phyloP scores from a whole-genome alignment of 2,888 invertebrate genomes.

The Ectropis crepuscularia region DNA sequence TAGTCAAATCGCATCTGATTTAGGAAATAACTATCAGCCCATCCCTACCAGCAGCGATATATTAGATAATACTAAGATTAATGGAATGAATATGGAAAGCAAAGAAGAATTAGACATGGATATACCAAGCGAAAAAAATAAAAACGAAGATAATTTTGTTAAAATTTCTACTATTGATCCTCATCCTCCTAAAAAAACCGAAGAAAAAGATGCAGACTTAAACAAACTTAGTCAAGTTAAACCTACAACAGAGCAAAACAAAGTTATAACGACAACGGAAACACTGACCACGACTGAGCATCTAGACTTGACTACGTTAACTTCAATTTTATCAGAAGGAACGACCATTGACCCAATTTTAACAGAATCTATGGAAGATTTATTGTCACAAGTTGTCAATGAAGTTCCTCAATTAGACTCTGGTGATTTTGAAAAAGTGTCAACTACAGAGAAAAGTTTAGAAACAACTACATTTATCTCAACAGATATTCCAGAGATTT shows the following conservation, averaged over 20 bases:
- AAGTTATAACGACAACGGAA: slow-evolving; percentile 39
- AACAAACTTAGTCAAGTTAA: slow-evolving; percentile 26
- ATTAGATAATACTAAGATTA: slow-evolving; percentile 62
- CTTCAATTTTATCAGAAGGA: slow-evolving; percentile 45
- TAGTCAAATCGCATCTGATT: slow-evolving; percentile 80
- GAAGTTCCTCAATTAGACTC: slow-evolving; percentile 55
- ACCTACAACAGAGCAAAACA: background rate
- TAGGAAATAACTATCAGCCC: slow-evolving; percentile 68
- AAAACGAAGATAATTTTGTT: slow-evolving; percentile 62
- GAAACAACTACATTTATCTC: slow-evolving; percentile 40
- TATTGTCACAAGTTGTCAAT: slow-evolving; percentile 79
- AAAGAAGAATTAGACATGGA: slow-evolving; percentile 76
- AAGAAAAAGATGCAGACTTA: slow-evolving; percentile 30
- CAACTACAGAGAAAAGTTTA: slow-evolving; percentile 48
- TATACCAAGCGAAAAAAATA: slow-evolving; percentile 57
- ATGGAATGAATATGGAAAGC: slow-evolving; percentile 65
- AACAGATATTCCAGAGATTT: slow-evolving; percentile 2
- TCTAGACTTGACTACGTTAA: slow-evolving; percentile 43
- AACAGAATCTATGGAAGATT: slow-evolving; percentile 77
- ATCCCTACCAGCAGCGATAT: slow-evolving; percentile 67
- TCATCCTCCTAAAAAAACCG: slow-evolving; percentile 47
- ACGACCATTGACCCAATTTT: slow-evolving; percentile 72
- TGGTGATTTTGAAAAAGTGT: slow-evolving; percentile 30
- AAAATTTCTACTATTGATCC: slow-evolving; percentile 76
- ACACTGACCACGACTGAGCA: slow-evolving; percentile 41